phyloP scores from a whole-genome alignment of 2,888 invertebrate species.

The Margaritifera margaritifera region DNA sequence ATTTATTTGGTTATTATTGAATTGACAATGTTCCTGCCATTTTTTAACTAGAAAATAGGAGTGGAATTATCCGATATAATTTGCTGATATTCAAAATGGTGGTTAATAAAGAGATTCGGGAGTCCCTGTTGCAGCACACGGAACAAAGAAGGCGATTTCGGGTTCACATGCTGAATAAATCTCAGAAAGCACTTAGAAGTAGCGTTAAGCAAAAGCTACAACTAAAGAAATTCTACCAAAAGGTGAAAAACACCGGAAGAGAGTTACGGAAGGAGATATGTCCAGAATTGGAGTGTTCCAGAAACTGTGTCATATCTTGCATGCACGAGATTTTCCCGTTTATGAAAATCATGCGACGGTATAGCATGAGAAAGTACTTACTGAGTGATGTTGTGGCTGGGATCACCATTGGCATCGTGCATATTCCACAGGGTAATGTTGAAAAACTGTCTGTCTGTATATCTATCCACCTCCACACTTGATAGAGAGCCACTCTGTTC shows the following conservation, averaged over 20 bases:
- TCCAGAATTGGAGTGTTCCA: constrained; percentile 45
- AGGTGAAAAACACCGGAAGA: constrained; percentile 12
- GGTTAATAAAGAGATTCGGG: constrained; percentile 31
- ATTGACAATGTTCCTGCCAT: too few species aligned
- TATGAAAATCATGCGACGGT: constrained; percentile 61
- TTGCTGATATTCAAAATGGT: constrained; percentile 11
- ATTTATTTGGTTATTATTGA: too few species aligned
- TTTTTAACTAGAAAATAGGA: too few species aligned
- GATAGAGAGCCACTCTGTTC: too few species aligned
- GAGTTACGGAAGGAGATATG: constrained; percentile 17
- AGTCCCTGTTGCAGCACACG: constrained; percentile 25
- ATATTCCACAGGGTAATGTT: constrained; percentile 71
- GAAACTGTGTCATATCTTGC: constrained; percentile 43
- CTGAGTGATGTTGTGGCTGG: constrained; percentile 87
- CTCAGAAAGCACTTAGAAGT: constrained; percentile 49
- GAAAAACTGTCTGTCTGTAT: not conserved
- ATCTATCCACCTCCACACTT: not conserved
- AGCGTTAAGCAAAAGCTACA: constrained; percentile 37
- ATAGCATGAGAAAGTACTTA: constrained; percentile 75
- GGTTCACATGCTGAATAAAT: constrained; percentile 52
- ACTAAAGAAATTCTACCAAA: constrained; percentile 13
- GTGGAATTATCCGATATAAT: too few species aligned
- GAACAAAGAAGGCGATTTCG: constrained; percentile 29
- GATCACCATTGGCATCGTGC: constrained; percentile 82
- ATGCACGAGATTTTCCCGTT: constrained; percentile 66